Evolutionary conservation across 2,888 invertebrate species (phyloP).

Genomic region (Papilio elwesi): DNA sequence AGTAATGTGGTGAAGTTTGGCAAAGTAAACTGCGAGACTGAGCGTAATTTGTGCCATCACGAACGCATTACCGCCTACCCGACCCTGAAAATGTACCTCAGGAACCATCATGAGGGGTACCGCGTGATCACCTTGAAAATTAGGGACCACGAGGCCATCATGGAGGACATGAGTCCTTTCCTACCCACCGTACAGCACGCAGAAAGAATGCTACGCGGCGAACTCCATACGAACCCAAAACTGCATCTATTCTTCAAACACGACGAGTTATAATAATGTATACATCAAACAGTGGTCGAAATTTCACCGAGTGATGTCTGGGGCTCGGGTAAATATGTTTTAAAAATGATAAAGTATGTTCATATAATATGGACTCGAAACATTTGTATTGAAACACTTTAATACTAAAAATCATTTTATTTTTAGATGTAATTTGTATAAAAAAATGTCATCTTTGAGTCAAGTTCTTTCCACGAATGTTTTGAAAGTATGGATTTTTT

Average conservation of each 20-base stretch:
- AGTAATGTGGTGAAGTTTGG: constrained; percentile 69
- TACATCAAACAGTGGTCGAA: too few relatives aligned
- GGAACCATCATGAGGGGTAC: constrained; percentile 56
- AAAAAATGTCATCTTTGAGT: too few relatives aligned
- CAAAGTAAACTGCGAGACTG: constrained; percentile 74
- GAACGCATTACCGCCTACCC: constrained; percentile 74
- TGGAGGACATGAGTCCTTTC: constrained; percentile 62
- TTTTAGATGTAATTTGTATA: too few relatives aligned
- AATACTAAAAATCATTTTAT: too few relatives aligned
- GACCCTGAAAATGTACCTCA: constrained; percentile 66
- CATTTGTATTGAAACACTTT: too few relatives aligned
- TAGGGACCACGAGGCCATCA: constrained; percentile 54
- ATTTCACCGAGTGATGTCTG: too few relatives aligned
- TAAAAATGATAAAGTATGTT: too few relatives aligned
- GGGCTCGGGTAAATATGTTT: too few relatives aligned
- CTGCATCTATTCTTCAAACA: constrained; percentile 54
- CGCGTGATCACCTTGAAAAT: constrained; percentile 61
- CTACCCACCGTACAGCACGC: constrained; percentile 53
- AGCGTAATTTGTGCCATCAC: constrained; percentile 71
- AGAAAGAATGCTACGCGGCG: constrained; percentile 47
- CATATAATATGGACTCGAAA: too few relatives aligned
- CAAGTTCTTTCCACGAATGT: too few relatives aligned
- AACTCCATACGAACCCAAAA: constrained; percentile 51
- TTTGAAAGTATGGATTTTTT: too few relatives aligned
- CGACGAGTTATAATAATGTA: constrained; percentile 64